Conservation (phyloP, 1,140 invertebrate species). For the Psix sp. region DNA sequence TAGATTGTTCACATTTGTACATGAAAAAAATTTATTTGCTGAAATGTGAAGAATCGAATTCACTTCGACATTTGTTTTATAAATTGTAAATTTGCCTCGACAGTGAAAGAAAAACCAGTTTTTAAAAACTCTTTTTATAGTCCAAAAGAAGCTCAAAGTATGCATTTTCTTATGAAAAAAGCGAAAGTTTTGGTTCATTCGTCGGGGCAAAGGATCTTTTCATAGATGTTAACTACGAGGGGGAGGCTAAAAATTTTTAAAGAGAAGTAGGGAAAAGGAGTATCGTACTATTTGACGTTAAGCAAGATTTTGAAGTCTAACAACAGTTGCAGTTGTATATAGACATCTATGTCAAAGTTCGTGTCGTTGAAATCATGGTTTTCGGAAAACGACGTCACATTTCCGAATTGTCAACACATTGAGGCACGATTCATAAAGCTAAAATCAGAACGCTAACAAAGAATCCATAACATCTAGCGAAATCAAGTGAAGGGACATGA, state of each 20-base stretch:
- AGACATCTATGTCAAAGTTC: conserved; percentile 25
- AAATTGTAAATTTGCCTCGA: conserved; percentile 31
- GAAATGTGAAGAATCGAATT: conserved; percentile 1
- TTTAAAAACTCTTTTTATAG: too few relatives aligned
- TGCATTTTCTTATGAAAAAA: background rate
- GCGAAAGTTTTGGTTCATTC: conserved; percentile 5
- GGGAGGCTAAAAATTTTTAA: background rate
- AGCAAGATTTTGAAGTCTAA: conserved; percentile 47
- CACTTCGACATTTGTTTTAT: conserved; percentile 12
- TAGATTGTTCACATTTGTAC: too few relatives aligned
- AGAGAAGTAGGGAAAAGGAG: conserved; percentile 1
- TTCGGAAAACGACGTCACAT: background rate
- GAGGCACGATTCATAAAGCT: background rate
- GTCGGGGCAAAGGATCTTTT: conserved; percentile 20
- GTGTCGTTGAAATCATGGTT: conserved; percentile 17
- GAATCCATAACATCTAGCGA: too few relatives aligned
- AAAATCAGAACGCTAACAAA: conserved; percentile 14
- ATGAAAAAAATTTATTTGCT: too few relatives aligned
- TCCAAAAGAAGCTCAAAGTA: conserved; percentile 23
- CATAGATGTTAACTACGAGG: conserved; percentile 30
- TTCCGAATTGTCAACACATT: background rate
- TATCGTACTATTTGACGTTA: conserved; percentile 51
- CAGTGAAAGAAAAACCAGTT: background rate
- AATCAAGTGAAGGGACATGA: conserved; percentile 5
- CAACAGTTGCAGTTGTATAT: conserved; percentile 49